Evolutionary conservation across 2,113 vertebrate species (phyloP), one percentile per base, ranked within the genome.

Genomic region (Argyrosomus japonicus): DNA sequence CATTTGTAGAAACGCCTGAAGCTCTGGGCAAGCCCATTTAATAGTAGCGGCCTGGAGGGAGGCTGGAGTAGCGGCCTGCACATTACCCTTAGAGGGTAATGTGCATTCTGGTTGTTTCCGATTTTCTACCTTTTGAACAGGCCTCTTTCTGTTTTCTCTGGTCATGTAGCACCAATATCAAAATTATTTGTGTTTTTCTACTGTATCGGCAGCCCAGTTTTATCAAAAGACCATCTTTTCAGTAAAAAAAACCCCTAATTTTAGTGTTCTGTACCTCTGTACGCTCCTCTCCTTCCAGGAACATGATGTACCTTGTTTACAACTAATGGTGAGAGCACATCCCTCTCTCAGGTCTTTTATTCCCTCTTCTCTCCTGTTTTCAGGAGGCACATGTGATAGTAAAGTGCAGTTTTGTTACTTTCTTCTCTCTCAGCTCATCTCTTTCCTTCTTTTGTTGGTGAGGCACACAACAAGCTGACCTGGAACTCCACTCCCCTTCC

Each of bases 391-490:
- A 27, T 27, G n/a, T 21, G 7, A 23, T 29, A 0, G 14, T 32
- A 3, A 61, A 72, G 45, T 64, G 56, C 48, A 58, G 0, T 11
- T 32, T 40, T 58, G 27, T 23, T 21, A 19, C 45, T 68, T 56
- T 69, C n/a, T 51, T 21, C 1, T 32, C 19, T 32, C 43, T 70
- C 15, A 43, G 69, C 12, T 45, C 69, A 29, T 29, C 25, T 81
- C 69, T 68, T 62, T 48, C 50, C 18, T 50, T 68, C 21, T 58
- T 81, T 82, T 74, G 68, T 73, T 43, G 21, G n/a, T 15, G 23
- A 79, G 45, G 32, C 10, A 54, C 58, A 60, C 14, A 7, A 21
- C 21, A 62, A 84, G 5, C 58, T 76, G 25, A 68, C 62, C 51
- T 75, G 36, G 27, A 85, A 23, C 56, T 47, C 21, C 48, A 7